Evolutionary conservation across 2,888 invertebrate genomes (phyloP), one percentile per base, ranked within the genome.

Genomic region (Plebejus argus): DNA sequence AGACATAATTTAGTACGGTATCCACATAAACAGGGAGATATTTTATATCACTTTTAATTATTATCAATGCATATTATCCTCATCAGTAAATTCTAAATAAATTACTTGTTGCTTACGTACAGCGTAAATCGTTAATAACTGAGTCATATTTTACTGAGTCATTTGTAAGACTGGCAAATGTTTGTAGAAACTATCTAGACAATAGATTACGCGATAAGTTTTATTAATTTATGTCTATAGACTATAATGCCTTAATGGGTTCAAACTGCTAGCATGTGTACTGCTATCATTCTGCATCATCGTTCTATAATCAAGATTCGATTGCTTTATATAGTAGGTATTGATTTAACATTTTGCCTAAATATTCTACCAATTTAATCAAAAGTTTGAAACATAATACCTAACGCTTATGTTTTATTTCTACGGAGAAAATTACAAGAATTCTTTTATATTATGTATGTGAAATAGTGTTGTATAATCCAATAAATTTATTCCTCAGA

Each of bases 71-170:
- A n/a, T 35, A 35, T 35, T 70, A 35, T 33, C 33, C 12, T n/a
- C 7, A 70, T 70, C 70, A 35, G 23, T 70, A 70, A 6, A 70
- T 70, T 61, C 4, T 8, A n/a, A 70, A 70, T 18, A 8, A 28
- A 66, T 18, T 70, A 35, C 2, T 15, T 70, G 35, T 35, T 15
- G 3, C 15, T 33, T n/a, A 18, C 2, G 12, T 33, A 12, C 8
- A 8, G n/a, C 58, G 33, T 15, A 72, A 72, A 49, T 45, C 8
- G 45, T 45, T 49, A 15, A 72, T 23, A 23, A 49, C 72, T 49
- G 72, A 72, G 72, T 72, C 72, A 72, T 23, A 45, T 72, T n/a
- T 45, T 45, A 49, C 23, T 49, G 49, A 72, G 45, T 72, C 72
- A 72, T 49, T 49, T 49, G 39, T 70, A n/a, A 72, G 20, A 18